These are phyloP conservation scores for Drosophila saltans DNA, from an alignment of 1,140 invertebrate species.

Conservation along the genomic window DNA sequence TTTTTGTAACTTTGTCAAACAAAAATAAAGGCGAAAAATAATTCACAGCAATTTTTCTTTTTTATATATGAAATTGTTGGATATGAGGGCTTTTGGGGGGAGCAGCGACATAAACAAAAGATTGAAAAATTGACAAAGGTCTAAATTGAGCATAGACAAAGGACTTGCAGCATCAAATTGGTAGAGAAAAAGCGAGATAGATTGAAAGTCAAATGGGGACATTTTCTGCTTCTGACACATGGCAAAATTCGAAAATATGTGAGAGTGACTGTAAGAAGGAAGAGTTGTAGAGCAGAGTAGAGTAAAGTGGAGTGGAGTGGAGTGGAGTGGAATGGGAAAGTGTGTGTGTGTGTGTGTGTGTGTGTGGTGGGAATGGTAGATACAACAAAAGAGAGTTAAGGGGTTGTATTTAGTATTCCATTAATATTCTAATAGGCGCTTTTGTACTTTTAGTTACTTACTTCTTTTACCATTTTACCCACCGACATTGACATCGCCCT, in stretches of 20 bases:
- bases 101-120: background rate
- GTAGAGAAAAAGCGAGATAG: background rate
- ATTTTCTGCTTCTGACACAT: constrained; percentile 12
- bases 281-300: constrained; percentile 8
- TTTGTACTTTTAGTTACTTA: constrained; percentile 68
- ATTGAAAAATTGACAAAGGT: background rate
- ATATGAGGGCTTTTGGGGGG: no score
- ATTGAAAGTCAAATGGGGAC: constrained; percentile 11
- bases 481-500: constrained; percentile 27
- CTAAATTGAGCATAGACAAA: constrained; percentile 4
- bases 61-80: background rate
- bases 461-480: no score
- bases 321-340: no score
- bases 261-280: background rate
- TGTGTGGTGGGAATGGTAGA: background rate
- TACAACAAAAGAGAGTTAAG: constrained; percentile 11
- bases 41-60: background rate
- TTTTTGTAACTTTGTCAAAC: background rate
- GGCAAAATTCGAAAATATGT: constrained; percentile 9
- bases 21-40: background rate
- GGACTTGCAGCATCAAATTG: background rate
- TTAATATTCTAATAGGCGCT: constrained; percentile 82
- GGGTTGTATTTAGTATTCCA: constrained; percentile 78
- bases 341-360: no score
- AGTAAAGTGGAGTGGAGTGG: background rate